Base-by-base conservation (phyloP, 37 sponge, comb jelly and placozoan species). In the Oopsacas minuta region DNA sequence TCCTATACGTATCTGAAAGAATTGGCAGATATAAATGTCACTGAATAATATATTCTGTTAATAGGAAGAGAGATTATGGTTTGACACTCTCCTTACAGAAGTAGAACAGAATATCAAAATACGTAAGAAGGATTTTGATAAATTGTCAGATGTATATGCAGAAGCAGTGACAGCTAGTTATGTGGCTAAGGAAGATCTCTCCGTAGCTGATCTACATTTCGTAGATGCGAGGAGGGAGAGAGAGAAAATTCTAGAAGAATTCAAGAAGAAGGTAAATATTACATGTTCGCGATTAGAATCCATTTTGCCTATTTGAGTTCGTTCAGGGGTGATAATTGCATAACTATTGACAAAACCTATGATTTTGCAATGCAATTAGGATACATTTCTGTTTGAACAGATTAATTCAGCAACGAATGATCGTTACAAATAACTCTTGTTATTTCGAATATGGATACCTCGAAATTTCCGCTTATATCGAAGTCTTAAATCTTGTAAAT, bases 151-250 rank as follows among this genome's bases (percentile, higher is more conserved):
- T 49, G 94, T 94, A 90, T 88, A 84, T 82, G 86, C 86, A 38
- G 96, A 97, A 86, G 99, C 99, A 36, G 89, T 94, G 52, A 82
- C 82, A 37, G 95, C 99, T 10, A 84, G 92, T 75, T 94, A 97
- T 49, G 89, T 88, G 86, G 91, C 95, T 39, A 97, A 93, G 88
- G 94, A 69, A 37, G 91, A 94, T 61, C 84, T 96, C 52, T 8
- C 52, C 22, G 61, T 39, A 0, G 94, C 90, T 85, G 99, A 97
- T 52, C 83, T 86, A 46, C 87, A 84, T 39, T 86, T 91, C 52
- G 87, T 90, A 42, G 87, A 87, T 23, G 83, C 87, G 17, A 86
- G 92, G 52, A 91, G 84, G 81, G 92, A 91, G 86, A 88, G 95
- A 37, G 99, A 97, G 39, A 90, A 87, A 82, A 89, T 86, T 0